Evolutionary conservation across 2,113 vertebrate genomes (phyloP), one percentile per base, ranked within the genome.

Genomic region (Caranx ignobilis): DNA sequence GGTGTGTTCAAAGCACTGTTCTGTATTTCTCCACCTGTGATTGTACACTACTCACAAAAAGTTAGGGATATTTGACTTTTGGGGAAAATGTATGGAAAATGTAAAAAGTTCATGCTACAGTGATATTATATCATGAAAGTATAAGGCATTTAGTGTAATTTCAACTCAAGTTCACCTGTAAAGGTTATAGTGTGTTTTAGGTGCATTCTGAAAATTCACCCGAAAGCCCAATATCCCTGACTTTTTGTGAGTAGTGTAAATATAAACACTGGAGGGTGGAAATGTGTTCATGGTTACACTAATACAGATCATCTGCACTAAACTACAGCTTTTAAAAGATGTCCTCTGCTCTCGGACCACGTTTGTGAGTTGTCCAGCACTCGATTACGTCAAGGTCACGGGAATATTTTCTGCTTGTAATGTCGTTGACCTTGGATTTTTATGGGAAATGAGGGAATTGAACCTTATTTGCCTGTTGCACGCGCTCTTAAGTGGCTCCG

Each of bases 351-450:
- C 41, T 34, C 2, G 18, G 9, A 48, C 32, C 5, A 31, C 21
- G 76, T 47, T 56, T 56, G 7, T 45, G 16, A 87, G 57, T 26
- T 68, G 37, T 21, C 10, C 50, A 39, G 55, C 43, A 39, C 21
- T 21, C 50, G 64, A 77, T 79, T 55, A 60, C 35, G 62, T 69
- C 18, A 66, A 69, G 61, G 50, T 78, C 69, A 18, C 35, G 31
- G 16, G 56, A 72, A 69, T 78, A 79, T 81, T 75, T 82, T n/a
- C 73, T 39, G 43, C 76, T 74, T 82, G 41, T 79, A 47, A 75
- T 79, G 77, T 48, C 31, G 3, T 21, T 76, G 69, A 80, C 65
- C 39, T 80, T 18, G 12, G 47, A 9, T 50, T 81, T 81, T 81
- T 76, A 85, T 11, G 10, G 45, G 81, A 82, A 78, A 5, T 16